Base-by-base conservation (phyloP, 64 coral and sea anemone genomes). In the Porites australiensis region DNA sequence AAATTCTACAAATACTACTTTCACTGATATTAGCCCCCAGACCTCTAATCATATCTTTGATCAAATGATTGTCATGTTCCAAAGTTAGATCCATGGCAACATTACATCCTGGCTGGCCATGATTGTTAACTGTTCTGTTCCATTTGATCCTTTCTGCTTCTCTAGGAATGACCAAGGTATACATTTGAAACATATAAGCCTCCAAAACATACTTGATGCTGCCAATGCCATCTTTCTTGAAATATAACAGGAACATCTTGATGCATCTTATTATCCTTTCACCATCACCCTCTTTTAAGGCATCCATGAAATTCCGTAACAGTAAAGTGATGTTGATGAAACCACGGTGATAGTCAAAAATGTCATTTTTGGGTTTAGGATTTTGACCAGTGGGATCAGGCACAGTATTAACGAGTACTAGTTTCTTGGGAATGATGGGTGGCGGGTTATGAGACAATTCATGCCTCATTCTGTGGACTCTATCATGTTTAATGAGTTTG, bases 131-230 rank as follows among this genome's bases (percentile, higher is more conserved):
- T 27, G 63, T 90, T 48, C 66, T 19, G 22, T 91, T 91, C 83
- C 88, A 95, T 11, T 22, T 91, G 2, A 95, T 16, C 64, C 89
- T 63, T 4, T 88, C 72, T 3, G 89, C 48, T 82, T 95, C 69
- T 67, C 75, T 59, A 20, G 89, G 83, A 44, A 49, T 75, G 14
- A 95, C 53, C 7, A 91, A 9, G 23, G 89, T 84, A 57, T 60
- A 23, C 5, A 96, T 10, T 79, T 96, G 90, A 43, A 87, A 89
- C 23, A 59, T 47, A 11, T 83, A 52, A 44, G 85, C 79, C 69
- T 90, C 95, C 46, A 96, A 64, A 4, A 82, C 82, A 96, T 96
- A 96, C 16, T 96, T 96, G 7, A 15, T 72, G 58, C 95, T 93
- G 6, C 95, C 87, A 79, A 61, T 86, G n/a, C 95, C 95, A 90